Conservation (phyloP, 1,140 invertebrate species). For the Octopus bimaculoides region DNA sequence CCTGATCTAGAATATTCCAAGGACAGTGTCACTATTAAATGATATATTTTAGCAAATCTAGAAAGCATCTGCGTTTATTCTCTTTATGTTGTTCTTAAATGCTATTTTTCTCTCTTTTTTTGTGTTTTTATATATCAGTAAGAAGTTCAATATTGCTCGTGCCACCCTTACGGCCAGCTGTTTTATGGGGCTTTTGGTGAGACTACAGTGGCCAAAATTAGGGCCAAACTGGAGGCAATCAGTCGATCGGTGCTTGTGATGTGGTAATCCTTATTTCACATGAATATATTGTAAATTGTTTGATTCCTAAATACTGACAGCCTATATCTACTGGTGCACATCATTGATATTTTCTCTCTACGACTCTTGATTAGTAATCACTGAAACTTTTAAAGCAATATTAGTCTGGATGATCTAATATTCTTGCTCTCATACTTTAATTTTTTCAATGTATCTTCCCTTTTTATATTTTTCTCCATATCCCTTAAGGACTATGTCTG, state of each 20-base stretch:
- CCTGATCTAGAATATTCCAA: too few relatives aligned
- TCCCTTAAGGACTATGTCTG: background rate
- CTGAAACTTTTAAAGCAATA: too few relatives aligned
- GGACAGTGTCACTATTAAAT: background rate
- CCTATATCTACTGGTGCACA: conserved; percentile 7
- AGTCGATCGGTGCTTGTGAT: conserved; percentile 5
- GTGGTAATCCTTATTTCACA: conserved; percentile 15
- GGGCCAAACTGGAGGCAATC: conserved; percentile 1
- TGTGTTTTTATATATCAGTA: conserved; percentile 16
- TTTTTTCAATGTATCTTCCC: background rate
- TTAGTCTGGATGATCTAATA: too few relatives aligned
- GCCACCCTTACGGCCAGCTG: conserved; percentile 15
- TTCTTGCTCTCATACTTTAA: too few relatives aligned
- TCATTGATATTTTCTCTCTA: conserved; percentile 3
- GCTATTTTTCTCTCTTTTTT: conserved; percentile 16
- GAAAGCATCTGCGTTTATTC: conserved; percentile 8
- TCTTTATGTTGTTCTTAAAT: conserved; percentile 12
- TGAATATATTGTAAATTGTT: conserved; percentile 12
- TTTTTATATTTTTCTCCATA: background rate
- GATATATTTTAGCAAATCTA: background rate
- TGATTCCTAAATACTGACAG: conserved; percentile 4
- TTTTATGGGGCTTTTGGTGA: conserved; percentile 14
- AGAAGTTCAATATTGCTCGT: conserved; percentile 14
- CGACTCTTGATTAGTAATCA: background rate
- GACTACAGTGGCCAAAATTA: conserved; percentile 9